A percentile compares a stretch with the other conserved stretches of the same genome.
phyloP scores from a whole-genome alignment of 2,888 invertebrate species.

The Brenthis ino region DNA sequence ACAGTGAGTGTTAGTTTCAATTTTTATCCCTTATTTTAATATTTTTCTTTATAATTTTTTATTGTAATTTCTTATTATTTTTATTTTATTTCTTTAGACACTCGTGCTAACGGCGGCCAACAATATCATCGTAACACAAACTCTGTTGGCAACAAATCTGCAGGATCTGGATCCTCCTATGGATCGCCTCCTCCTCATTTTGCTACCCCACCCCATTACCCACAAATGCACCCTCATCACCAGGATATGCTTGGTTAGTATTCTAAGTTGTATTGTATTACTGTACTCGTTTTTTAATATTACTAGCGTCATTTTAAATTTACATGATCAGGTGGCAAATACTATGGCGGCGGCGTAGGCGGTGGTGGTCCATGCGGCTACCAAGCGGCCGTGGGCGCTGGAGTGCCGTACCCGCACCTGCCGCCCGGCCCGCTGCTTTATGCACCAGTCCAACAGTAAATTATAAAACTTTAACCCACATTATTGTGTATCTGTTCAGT shows the following conservation, averaged over 20 bases:
- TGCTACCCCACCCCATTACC: constrained; percentile 72
- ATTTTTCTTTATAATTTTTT: background rate
- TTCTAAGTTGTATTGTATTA: background rate
- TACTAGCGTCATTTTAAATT: background rate
- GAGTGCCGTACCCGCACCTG: constrained; percentile 84
- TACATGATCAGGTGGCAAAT: constrained; percentile 83
- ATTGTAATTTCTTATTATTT: background rate
- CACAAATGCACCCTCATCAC: constrained; percentile 78
- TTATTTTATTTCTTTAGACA: constrained; percentile 46
- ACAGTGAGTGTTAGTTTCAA: constrained; percentile 54
- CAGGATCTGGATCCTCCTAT: constrained; percentile 72
- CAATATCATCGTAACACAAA: constrained; percentile 68
- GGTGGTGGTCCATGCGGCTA: constrained; percentile 84
- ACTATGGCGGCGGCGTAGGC: constrained; percentile 87
- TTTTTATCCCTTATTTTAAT: background rate
- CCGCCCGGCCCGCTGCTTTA: constrained; percentile 81
- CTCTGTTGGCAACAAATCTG: constrained; percentile 64
- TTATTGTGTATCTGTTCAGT: constrained; percentile 12
- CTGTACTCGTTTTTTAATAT: background rate
- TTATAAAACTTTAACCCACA: constrained; percentile 5
- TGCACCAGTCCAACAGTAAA: constrained; percentile 89
- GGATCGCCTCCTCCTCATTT: constrained; percentile 79
- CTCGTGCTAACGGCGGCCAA: constrained; percentile 64
- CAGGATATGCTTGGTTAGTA: constrained; percentile 76
- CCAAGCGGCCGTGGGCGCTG: constrained; percentile 84